Evolutionary conservation across 2,113 vertebrate species (phyloP), one percentile per base, ranked within the genome.

Genomic region (Chroicocephalus ridibundus): DNA sequence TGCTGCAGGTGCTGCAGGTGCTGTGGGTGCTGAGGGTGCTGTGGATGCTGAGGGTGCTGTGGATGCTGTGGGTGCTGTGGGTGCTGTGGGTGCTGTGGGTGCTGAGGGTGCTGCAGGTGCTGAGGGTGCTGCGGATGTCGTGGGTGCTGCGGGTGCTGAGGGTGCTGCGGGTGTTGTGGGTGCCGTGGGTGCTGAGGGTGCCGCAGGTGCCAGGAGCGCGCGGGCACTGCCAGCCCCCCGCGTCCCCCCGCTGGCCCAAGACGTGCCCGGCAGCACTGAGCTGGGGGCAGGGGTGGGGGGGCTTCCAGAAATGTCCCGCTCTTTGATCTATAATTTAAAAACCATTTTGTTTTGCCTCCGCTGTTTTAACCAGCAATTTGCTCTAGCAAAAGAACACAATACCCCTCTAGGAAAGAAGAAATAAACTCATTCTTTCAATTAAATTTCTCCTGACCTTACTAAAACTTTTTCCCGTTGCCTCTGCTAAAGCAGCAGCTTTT

Each of bases 401-500:
- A 71, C 15, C 83, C 86, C 94, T 69, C 49, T 38, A 94, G 88
- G 89, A 94, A 75, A 85, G 89, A 65, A 96, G 94, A 91, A 94
- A 78, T 46, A 75, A 61, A 84, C 86, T 93, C 66, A 10, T 86
- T 94, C 81, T 76, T 93, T 77, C 93, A 94, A 87, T 96, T 90
- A 90, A 84, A 94, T 97, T 93, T 78, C 89, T 96, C 86, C 75
- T 91, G 94, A 97, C 94, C 90, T 94, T 60, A 87, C 54, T 70
- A n/a, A 94, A 95, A 97, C 89, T 95, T 97, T 66, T 47, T 71
- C 65, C 29, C 17, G 1, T 77, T 94, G 54, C 42, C 21, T 64
- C 36, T 82, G 93, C 91, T 91, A 76, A 94, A 94, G 93, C 14
- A 82, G 78, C 66, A 51, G 83, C 61, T 69, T 91, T 81, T 79